Evolutionary conservation across 1,140 invertebrate genomes (phyloP), one percentile per base, ranked within the genome.

Genomic region (Pissodes strobi): DNA sequence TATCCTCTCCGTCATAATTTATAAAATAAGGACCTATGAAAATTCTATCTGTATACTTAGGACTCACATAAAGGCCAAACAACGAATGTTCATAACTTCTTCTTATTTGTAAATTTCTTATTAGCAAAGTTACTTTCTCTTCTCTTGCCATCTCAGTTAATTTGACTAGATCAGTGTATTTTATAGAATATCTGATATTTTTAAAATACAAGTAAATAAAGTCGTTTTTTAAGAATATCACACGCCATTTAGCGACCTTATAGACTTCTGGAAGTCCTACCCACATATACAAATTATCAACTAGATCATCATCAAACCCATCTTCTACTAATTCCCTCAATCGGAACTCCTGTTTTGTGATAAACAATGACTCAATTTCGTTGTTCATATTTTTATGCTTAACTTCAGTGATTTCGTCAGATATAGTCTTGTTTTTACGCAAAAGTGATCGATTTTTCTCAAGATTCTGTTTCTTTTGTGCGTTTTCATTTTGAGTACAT

Each of bases 1-100:
- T 48, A 57, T 64, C 66, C 12, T 71, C 63, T 10, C 52, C 52
- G 15, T 66, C 30, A 27, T 56, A 25, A 19, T 65, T 12, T 0
- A 46, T 53, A 9, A 60, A 41, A 58, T 72, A 75, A 1, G 74
- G 74, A 17, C 74, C 74, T 37, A 75, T 64, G 51, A 75, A 75
- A 23, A 75, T 39, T 13, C 66, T 23, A 39, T 74, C 69, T 4
- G 27, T 13, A 55, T 65, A 69, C 12, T 65, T 55, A n/a, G 59
- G 71, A 22, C 65, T 65, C 15, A 68, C 64, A 52, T 72, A 75
- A n/a, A 74, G 66, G 1, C 74, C 72, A 52, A 70, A 75, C 18
- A 34, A 25, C 23, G 21, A 10, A 30, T 67, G 66, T 21, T 56
- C 37, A 17, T 70, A 67, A 13, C 37, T 38, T 25, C 55, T 39